These are phyloP conservation scores for Lutjanus campechanus DNA, from an alignment of 2,797 vertebrate species.

Conservation along the genomic window DNA sequence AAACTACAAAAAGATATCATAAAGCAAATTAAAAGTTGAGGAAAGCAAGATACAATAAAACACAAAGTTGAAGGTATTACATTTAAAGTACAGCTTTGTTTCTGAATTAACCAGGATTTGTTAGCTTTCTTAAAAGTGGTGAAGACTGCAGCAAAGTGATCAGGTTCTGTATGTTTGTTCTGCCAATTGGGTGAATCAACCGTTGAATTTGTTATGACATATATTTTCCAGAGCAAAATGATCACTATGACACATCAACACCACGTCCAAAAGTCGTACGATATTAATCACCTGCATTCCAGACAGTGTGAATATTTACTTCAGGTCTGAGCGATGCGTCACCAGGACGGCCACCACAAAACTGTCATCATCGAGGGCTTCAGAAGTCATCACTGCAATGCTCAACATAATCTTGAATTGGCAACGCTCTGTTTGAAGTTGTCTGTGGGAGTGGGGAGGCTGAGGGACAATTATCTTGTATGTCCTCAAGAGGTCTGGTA, in stretches of 20 bases:
- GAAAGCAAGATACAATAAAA: too few relatives aligned
- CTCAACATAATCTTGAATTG: conserved; percentile 69
- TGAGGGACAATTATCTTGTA: conserved; percentile 79
- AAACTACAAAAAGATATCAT: too few relatives aligned
- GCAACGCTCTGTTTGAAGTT: conserved; percentile 77
- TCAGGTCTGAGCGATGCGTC: conserved; percentile 71
- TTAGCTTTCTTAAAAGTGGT: too few relatives aligned
- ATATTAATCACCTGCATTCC: conserved; percentile 71
- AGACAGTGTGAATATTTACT: conserved; percentile 69
- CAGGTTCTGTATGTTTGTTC: too few relatives aligned
- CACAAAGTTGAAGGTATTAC: too few relatives aligned
- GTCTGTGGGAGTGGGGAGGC: conserved; percentile 61
- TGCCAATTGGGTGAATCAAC: not conserved
- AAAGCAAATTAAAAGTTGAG: too few relatives aligned
- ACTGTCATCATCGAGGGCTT: conserved; percentile 46
- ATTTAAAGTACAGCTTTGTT: too few relatives aligned
- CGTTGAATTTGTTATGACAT: not conserved
- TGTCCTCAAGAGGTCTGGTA: conserved; percentile 78
- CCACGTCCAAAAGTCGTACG: conserved; percentile 16
- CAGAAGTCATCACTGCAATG: conserved; percentile 59
- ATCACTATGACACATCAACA: not conserved
- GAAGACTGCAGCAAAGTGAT: too few relatives aligned
- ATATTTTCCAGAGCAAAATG: not conserved
- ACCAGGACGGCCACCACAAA: conserved; percentile 61
- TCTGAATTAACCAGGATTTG: too few relatives aligned